Percentiles rank a stretch among this genome's conserved stretches.
These are phyloP conservation scores for Notarius lentiginosus DNA, from an alignment of 2,113 vertebrate species.

Conservation along the genomic window DNA sequence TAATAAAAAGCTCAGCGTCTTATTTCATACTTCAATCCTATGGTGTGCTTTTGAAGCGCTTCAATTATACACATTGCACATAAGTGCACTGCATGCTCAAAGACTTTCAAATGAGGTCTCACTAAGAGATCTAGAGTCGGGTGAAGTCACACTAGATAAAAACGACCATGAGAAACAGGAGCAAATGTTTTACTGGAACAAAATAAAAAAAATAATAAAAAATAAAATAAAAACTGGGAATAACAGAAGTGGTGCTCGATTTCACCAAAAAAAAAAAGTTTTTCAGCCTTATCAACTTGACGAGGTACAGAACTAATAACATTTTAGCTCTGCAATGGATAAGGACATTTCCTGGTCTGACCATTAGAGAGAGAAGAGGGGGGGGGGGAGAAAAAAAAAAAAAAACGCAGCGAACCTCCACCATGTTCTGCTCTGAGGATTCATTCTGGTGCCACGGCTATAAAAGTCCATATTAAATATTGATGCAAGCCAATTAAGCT, in stretches of 20 bases:
- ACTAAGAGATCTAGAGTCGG: neutral
- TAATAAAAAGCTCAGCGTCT: neutral
- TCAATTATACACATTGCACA: neutral
- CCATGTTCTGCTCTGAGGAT: neutral
- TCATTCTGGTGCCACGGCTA: neutral
- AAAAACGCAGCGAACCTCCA: neutral
- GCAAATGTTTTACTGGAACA: constrained; percentile 35
- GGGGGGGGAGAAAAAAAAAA: neutral
- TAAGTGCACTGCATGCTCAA: neutral
- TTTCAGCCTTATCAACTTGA: neutral
- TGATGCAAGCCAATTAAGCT: constrained; percentile 10
- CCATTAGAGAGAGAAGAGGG: neutral
- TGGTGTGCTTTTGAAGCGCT: constrained; percentile 1
- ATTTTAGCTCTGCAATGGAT: neutral
- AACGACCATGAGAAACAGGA: neutral
- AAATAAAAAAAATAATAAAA: neutral
- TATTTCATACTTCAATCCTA: constrained; percentile 7
- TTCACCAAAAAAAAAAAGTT: neutral
- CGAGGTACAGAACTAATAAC: no score
- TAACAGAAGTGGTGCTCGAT: neutral
- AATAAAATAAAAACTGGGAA: neutral
- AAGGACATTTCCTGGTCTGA: neutral
- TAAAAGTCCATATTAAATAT: neutral
- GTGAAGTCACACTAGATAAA: neutral
- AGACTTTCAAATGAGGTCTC: neutral